These are phyloP conservation scores for Galeopterus variegatus DNA, from an alignment of 2,113 vertebrate genomes.

Conservation along the genomic window DNA sequence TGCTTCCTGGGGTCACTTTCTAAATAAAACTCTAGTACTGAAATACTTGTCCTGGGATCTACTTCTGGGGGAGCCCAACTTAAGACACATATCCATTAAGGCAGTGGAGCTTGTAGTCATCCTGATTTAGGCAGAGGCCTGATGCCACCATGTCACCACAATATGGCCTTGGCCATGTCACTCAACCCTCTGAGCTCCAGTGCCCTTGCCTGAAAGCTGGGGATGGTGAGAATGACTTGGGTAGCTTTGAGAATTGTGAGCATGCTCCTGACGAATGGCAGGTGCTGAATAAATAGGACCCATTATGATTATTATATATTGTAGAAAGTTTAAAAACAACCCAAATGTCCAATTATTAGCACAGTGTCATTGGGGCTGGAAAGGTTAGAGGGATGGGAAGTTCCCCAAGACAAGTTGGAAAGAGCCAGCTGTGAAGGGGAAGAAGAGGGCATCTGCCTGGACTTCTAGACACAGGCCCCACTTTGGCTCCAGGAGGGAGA, in stretches of 20 bases:
- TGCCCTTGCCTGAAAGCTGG: not conserved
- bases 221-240: fast-evolving
- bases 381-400: not conserved
- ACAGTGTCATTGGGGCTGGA: not conserved
- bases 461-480: not conserved
- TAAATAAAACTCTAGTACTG: not conserved
- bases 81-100: not conserved
- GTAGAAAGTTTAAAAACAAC: not conserved
- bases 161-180: not conserved
- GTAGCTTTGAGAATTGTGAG: not conserved
- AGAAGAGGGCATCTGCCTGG: not conserved
- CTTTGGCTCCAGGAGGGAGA: not conserved
- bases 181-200: not conserved
- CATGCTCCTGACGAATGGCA: not conserved
- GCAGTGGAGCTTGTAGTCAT: fast-evolving
- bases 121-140: not conserved
- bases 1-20: not conserved
- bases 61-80: not conserved
- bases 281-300: not conserved
- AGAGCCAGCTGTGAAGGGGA: not conserved
- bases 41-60: not conserved
- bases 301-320: not conserved
- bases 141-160: not conserved
- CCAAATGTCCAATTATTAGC: not conserved
- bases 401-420: not conserved